Conservation (phyloP, 64 coral and sea anemone genomes). For the Pocillopora damicornis region DNA sequence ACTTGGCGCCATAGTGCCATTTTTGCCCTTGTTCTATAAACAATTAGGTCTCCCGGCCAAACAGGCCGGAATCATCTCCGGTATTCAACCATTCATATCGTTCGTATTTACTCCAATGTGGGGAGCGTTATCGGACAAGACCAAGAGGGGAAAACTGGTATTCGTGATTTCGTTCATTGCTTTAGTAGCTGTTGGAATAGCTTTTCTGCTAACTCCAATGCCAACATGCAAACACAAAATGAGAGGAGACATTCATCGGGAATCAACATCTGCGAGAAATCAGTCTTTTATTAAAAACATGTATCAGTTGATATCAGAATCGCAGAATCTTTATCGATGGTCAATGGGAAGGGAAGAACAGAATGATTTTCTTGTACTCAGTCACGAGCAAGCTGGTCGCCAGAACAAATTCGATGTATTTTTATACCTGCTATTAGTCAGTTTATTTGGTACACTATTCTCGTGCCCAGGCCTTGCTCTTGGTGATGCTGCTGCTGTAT, state of each 20-base stretch:
- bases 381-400: not conserved
- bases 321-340: not conserved
- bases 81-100: constrained; percentile 60
- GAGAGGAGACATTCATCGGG: not conserved
- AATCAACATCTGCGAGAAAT: not conserved
- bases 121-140: constrained; percentile 56
- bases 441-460: constrained; percentile 58
- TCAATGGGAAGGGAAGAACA: not conserved
- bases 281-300: not conserved
- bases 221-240: not conserved
- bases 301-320: not conserved
- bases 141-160: constrained; percentile 38
- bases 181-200: constrained; percentile 19
- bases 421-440: constrained; percentile 33
- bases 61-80: constrained; percentile 60
- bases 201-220: constrained; percentile 42
- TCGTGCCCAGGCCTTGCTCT: constrained; percentile 60
- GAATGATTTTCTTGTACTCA: not conserved
- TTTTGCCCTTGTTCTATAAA: constrained; percentile 61
- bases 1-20: constrained; percentile 56
- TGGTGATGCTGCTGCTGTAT: constrained; percentile 57
- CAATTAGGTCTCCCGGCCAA: constrained; percentile 45
- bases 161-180: constrained; percentile 51
- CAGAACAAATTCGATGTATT: constrained; percentile 5
- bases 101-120: constrained; percentile 58